Evolutionary conservation across 2,113 vertebrate species (phyloP), one percentile per base, ranked within the genome.

Genomic region (Madoqua kirkii): DNA sequence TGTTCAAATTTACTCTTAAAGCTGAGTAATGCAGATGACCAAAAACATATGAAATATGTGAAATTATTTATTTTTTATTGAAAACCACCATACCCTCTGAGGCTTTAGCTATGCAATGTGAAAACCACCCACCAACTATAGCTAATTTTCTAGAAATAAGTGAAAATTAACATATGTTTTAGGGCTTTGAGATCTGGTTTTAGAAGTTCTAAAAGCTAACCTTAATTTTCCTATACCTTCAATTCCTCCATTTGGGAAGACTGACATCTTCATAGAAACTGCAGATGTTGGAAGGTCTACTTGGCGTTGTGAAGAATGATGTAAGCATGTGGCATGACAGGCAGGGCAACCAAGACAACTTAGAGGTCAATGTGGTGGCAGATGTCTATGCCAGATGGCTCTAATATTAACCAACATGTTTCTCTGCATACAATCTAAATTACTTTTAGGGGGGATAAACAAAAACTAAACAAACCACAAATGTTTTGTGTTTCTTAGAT

Each of bases 1-100:
- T 40, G 11, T 82, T 86, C 55, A 64, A 50, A 60, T 86, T 91
- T 95, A 74, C 40, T 87, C 29, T 64, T 67, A 96, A 96, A 95
- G 85, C 17, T 89, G 17, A 95, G 78, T 93, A 91, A 94, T 48
- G 3, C 3, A 85, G 21, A 45, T 79, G 17, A 67, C 15, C 43
- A 89, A 48, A 43, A 87, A 36, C 50, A 93, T 67, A 50, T 40
- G 33, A 87, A 89, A 82, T 48, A 84, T 12, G 6, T 88, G 10
- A 54, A 89, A 52, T 25, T 29, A 94, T 55, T 95, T 92, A 81
- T 64, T 79, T 95, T 92, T 82, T 74, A 85, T 45, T 87, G 7
- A 48, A 79, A 29, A 87, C 54, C 25, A 55, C 17, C 74, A 40
- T 29, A 31, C 50, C 3, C 54, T 62, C 29, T 96, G 33, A 94